These are phyloP conservation scores for Plagodis dolabraria DNA, from an alignment of 2,888 invertebrate genomes.

Conservation along the genomic window DNA sequence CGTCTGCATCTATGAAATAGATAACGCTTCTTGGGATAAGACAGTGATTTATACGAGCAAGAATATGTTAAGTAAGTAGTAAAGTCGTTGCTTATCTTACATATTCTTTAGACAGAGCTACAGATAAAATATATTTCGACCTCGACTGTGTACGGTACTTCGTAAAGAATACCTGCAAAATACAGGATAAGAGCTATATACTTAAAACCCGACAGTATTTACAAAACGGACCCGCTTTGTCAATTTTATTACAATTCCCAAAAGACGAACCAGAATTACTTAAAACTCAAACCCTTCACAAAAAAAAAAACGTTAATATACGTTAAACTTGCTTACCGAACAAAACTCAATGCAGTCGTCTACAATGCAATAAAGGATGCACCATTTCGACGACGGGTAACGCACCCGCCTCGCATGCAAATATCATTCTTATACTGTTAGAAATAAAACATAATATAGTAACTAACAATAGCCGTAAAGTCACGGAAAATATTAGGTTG, in stretches of 20 bases:
- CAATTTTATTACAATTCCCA: slow-evolving; percentile 27
- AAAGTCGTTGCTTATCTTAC: background rate
- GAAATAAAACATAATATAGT: too few species aligned
- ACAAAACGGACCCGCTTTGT: slow-evolving; percentile 24
- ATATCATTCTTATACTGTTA: slow-evolving; percentile 13
- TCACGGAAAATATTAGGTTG: background rate
- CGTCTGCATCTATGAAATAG: too few species aligned
- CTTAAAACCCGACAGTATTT: slow-evolving; percentile 13
- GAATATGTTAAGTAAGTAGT: too few species aligned
- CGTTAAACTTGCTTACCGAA: slow-evolving; percentile 35
- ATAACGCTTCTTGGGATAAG: too few species aligned
- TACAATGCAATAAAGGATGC: slow-evolving; percentile 36
- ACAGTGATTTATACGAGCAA: too few species aligned
- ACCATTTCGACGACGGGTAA: slow-evolving; percentile 31
- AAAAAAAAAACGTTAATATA: slow-evolving; percentile 35
- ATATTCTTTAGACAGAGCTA: background rate
- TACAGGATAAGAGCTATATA: slow-evolving; percentile 15
- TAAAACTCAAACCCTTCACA: slow-evolving; percentile 23
- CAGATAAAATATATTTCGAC: background rate
- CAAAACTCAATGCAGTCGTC: slow-evolving; percentile 28
- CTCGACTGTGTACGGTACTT: background rate
- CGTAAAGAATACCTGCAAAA: slow-evolving; percentile 10
- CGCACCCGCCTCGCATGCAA: slow-evolving; percentile 1
- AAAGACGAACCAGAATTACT: slow-evolving; percentile 32
- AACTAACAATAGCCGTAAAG: background rate